Evolutionary conservation across 2,888 invertebrate genomes (phyloP).

Genomic region (Aelia acuminata): DNA sequence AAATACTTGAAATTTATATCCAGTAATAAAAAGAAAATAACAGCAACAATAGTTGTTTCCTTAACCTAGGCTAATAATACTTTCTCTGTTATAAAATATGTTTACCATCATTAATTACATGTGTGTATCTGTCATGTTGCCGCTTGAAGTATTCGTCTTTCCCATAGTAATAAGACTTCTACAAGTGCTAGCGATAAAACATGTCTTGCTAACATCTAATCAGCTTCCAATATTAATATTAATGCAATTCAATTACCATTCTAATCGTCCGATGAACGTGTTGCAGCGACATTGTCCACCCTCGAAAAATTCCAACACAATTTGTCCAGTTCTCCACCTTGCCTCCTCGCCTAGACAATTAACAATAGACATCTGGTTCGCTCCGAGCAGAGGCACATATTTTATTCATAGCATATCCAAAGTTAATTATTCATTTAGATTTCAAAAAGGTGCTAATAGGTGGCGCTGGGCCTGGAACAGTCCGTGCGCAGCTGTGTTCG

Average conservation of each 20-base stretch:
- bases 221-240: not conserved
- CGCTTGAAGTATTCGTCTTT: not conserved
- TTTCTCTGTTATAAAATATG: not conserved
- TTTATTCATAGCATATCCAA: not conserved
- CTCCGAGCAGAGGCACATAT: not conserved
- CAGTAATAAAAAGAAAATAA: not conserved
- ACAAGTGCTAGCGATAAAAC: not conserved
- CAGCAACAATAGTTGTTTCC: not conserved
- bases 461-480: not conserved
- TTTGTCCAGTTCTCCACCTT: not conserved
- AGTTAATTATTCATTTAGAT: constrained; percentile 19
- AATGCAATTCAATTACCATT: not conserved
- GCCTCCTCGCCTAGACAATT: not conserved
- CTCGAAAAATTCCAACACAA: not conserved
- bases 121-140: not conserved
- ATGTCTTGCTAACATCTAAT: not conserved
- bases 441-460: not conserved
- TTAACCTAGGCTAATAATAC: not conserved
- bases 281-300: not conserved
- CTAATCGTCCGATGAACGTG: not conserved
- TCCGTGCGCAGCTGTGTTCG: not conserved
- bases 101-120: not conserved
- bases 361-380: not conserved
- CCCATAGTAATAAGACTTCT: not conserved
- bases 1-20: not conserved